phyloP scores from a whole-genome alignment of 2,888 invertebrate species.

The Pseudanteris insignis region DNA sequence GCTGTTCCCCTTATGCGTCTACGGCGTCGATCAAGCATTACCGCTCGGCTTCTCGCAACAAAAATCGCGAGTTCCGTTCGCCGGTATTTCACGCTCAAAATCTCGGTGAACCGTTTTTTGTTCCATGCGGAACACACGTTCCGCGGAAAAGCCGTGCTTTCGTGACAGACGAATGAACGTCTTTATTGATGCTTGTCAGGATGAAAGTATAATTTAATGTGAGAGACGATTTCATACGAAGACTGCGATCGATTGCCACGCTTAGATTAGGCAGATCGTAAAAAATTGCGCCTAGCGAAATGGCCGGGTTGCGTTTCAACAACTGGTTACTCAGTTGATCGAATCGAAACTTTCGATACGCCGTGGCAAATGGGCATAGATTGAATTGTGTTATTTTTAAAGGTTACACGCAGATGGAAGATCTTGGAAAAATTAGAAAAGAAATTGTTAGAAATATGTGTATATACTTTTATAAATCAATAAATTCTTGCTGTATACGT shows the following conservation, averaged over 20 bases:
- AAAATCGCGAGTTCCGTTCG: slow-evolving; percentile 38
- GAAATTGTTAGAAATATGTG: too few species aligned
- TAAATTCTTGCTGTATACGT: too few species aligned
- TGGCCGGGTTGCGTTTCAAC: too few species aligned
- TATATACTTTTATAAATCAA: too few species aligned
- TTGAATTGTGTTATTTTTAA: too few species aligned
- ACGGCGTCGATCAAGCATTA: slow-evolving; percentile 33
- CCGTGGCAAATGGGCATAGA: too few species aligned
- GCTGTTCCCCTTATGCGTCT: slow-evolving; percentile 34
- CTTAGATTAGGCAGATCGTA: too few species aligned
- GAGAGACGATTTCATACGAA: background rate
- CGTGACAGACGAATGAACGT: background rate
- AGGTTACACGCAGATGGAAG: too few species aligned
- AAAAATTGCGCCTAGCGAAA: too few species aligned
- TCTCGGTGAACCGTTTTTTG: slow-evolving; percentile 17
- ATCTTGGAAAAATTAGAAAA: too few species aligned
- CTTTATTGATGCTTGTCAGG: background rate
- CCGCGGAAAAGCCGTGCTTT: background rate
- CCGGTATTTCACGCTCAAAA: slow-evolving; percentile 33
- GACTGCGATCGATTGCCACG: background rate
- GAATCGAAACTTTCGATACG: too few species aligned
- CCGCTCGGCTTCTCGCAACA: slow-evolving; percentile 18
- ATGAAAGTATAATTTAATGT: background rate
- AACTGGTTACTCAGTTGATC: too few species aligned
- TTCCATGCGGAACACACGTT: slow-evolving; percentile 1